Percentiles rank a stretch among this genome's conserved stretches.
Evolutionary conservation across 1,140 invertebrate species (phyloP).

Genomic region (Hesperophylax magnus): DNA sequence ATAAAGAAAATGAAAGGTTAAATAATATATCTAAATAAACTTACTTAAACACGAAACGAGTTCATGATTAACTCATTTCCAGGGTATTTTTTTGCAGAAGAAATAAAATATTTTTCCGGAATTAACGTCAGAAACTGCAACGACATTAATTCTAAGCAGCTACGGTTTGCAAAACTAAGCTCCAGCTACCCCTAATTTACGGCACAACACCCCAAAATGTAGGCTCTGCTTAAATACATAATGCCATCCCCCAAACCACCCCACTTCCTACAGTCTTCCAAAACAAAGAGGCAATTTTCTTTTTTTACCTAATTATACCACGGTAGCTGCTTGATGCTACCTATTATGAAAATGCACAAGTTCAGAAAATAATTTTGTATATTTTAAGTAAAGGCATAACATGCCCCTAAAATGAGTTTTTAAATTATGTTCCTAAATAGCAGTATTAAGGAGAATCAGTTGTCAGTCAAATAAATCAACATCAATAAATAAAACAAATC

Average conservation of each 20-base stretch:
- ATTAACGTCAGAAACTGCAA: constrained; percentile 31
- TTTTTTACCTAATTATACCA: not conserved
- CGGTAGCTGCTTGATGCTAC: not conserved
- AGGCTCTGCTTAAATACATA: constrained; percentile 56
- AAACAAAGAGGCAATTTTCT: not conserved
- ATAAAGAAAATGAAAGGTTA: too few species aligned
- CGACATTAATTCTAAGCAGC: constrained; percentile 10
- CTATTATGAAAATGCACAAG: not conserved
- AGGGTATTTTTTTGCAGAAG: too few species aligned
- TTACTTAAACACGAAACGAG: too few species aligned
- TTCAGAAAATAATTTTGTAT: not conserved
- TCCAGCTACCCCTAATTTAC: constrained; percentile 45
- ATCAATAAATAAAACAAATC: too few species aligned
- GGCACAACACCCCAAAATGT: constrained; percentile 48
- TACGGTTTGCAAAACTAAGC: not conserved
- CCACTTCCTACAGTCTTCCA: not conserved
- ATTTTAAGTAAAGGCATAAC: too few species aligned
- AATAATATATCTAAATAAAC: too few species aligned
- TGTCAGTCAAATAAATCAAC: too few species aligned
- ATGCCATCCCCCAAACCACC: constrained; percentile 42
- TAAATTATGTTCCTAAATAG: too few species aligned
- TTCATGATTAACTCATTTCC: too few species aligned
- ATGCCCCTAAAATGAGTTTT: too few species aligned
- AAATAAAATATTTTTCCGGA: constrained; percentile 1
- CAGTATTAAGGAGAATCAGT: too few species aligned